These are phyloP conservation scores for Sternotherus odoratus DNA, from an alignment of 2,797 vertebrate genomes.

Conservation along the genomic window DNA sequence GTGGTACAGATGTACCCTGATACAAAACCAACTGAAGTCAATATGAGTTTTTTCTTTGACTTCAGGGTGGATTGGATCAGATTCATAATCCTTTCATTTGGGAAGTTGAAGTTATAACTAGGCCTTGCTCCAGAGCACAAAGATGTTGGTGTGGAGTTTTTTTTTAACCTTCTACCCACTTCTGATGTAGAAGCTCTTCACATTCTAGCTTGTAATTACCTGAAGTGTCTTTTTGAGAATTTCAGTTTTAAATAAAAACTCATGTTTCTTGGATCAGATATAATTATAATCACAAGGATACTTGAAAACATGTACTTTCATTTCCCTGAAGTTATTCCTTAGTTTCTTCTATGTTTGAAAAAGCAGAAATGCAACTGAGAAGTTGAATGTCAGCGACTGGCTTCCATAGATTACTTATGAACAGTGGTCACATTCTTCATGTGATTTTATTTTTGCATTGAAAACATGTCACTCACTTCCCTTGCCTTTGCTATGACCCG, in stretches of 20 bases:
- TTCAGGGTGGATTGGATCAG: not conserved
- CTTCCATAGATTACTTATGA: slow-evolving; percentile 15
- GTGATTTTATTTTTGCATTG: slow-evolving; percentile 53
- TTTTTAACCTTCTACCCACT: not conserved
- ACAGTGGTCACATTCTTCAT: slow-evolving; percentile 52
- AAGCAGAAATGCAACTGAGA: slow-evolving; percentile 70
- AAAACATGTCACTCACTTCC: slow-evolving; percentile 11
- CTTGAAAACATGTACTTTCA: slow-evolving; percentile 49
- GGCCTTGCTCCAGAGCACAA: not conserved
- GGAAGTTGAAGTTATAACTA: not conserved
- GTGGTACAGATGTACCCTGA: too few relatives aligned
- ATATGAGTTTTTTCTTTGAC: not conserved
- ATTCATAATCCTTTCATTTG: not conserved
- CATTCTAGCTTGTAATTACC: not conserved
- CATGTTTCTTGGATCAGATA: slow-evolving; percentile 7
- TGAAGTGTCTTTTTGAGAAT: not conserved
- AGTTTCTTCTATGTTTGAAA: slow-evolving; percentile 24
- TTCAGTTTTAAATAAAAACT: not conserved
- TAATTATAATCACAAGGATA: slow-evolving; percentile 24
- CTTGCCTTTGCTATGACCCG: not conserved
- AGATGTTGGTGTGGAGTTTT: not conserved
- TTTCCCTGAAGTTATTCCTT: slow-evolving; percentile 63
- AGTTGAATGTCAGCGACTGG: not conserved
- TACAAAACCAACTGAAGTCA: not conserved
- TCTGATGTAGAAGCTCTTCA: not conserved